Evolutionary conservation across 2,113 vertebrate species (phyloP).

Genomic region (Leiothrix lutea): DNA sequence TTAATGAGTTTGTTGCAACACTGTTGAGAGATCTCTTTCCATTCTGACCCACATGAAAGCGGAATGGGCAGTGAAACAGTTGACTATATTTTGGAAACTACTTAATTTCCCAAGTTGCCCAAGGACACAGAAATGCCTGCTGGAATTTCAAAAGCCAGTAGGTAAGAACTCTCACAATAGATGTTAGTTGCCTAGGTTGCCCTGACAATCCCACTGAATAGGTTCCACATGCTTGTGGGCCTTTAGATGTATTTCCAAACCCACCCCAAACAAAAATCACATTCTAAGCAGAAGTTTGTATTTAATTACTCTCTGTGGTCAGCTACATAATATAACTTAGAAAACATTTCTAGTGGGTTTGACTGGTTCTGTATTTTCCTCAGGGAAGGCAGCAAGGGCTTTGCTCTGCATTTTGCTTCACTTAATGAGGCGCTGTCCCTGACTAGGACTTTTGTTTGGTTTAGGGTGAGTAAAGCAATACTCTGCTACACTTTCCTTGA

Average conservation of each 20-base stretch:
- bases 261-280: background rate
- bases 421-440: background rate
- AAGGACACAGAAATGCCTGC: background rate
- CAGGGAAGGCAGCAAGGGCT: background rate
- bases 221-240: background rate
- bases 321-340: background rate
- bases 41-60: background rate
- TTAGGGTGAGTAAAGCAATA: background rate
- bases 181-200: background rate
- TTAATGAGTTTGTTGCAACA: background rate
- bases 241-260: background rate
- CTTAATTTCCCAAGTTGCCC: background rate
- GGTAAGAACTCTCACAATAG: background rate
- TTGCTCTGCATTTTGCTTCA: background rate
- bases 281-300: background rate
- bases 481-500: conserved; percentile 9
- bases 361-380: background rate
- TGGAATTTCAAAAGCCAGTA: background rate
- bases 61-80: background rate
- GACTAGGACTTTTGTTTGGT: conserved; percentile 32
- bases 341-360: background rate
- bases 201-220: background rate
- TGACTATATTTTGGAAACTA: background rate
- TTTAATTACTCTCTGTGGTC: conserved; percentile 1
- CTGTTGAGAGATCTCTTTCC: background rate